These are phyloP conservation scores for Hiodon tergisus DNA, from an alignment of 2,113 vertebrate species.

Conservation along the genomic window DNA sequence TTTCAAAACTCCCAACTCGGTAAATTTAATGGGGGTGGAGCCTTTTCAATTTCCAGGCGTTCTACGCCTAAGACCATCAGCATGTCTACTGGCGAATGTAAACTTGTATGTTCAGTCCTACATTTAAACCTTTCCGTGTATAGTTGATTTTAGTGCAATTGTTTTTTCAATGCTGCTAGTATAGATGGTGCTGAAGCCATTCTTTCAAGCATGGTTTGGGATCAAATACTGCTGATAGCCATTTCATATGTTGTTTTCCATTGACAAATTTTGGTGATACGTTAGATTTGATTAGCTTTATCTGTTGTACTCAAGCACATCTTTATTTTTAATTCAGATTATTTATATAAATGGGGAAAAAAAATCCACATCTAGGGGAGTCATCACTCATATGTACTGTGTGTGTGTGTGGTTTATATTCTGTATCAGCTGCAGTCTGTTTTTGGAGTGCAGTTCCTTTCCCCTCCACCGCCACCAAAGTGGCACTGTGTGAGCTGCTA, in stretches of 20 bases:
- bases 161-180: too few relatives aligned
- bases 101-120: too few relatives aligned
- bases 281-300: not conserved
- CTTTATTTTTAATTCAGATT: not conserved
- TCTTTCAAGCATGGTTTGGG: too few relatives aligned
- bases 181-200: too few relatives aligned
- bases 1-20: not conserved
- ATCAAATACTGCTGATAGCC: too few relatives aligned
- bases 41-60: not conserved
- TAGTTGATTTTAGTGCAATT: too few relatives aligned
- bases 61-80: not conserved
- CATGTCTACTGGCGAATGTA: too few relatives aligned
- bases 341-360: not conserved
- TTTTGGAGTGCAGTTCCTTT: not conserved
- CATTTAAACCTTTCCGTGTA: too few relatives aligned
- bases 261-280: not conserved
- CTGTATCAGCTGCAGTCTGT: not conserved
- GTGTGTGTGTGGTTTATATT: not conserved
- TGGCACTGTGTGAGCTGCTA: not conserved
- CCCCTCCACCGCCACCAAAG: not conserved
- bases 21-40: constrained; percentile 6
- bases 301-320: not conserved
- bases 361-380: too few relatives aligned
- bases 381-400: too few relatives aligned
- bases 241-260: too few relatives aligned